Conservation (phyloP, 2,797 vertebrate genomes). For the Gadopsis marmoratus region DNA sequence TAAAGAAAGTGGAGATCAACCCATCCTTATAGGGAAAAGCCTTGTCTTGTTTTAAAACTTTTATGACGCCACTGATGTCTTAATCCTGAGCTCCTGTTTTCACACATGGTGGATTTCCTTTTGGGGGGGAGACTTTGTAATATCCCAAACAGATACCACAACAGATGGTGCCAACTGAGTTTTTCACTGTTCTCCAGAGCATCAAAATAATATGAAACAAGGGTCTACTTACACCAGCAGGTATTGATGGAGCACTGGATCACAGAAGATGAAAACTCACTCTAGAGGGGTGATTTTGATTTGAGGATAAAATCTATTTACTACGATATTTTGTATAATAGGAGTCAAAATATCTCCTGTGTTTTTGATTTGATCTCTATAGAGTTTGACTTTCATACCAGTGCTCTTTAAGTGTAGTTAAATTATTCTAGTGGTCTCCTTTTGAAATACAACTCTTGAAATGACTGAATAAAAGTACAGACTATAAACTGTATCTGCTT, state of each 20-base stretch:
- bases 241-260: conserved; percentile 19
- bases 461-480: neutral
- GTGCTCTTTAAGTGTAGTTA: neutral
- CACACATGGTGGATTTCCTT: conserved; percentile 1
- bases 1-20: conserved; percentile 30
- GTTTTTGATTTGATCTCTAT: too few species aligned
- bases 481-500: neutral
- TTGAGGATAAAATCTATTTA: neutral
- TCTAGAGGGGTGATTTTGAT: neutral
- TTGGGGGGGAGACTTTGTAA: neutral
- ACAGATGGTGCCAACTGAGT: conserved; percentile 32
- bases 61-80: neutral
- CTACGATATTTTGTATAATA: neutral
- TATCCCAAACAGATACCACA: conserved; percentile 12
- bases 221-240: conserved; percentile 9
- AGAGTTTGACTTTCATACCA: neutral
- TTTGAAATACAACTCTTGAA: neutral
- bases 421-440: neutral
- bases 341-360: neutral
- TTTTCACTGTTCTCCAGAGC: neutral
- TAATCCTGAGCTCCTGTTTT: conserved; percentile 7
- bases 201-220: conserved; percentile 36
- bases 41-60: neutral
- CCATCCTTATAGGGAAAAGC: neutral
- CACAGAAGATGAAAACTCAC: conserved; percentile 21